phyloP scores from a whole-genome alignment of 2,888 invertebrate species.

The Eristalis pertinax region DNA sequence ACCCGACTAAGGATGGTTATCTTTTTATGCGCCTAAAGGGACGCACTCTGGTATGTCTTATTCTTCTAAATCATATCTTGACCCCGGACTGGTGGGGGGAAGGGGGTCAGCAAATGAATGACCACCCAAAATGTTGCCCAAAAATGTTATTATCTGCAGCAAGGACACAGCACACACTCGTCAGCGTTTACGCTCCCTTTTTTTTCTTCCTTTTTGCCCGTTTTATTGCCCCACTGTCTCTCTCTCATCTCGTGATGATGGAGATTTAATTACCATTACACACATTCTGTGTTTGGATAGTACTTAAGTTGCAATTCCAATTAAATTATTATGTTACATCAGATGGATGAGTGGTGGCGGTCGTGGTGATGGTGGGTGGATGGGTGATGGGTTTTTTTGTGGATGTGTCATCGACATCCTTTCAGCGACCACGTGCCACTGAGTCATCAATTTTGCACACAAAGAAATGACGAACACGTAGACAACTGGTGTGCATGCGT shows the following conservation, averaged over 20 bases:
- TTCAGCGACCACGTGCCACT: slow-evolving; percentile 24
- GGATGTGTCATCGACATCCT: slow-evolving; percentile 18
- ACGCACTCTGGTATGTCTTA: background rate
- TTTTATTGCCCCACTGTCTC: too few relatives aligned
- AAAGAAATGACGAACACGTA: too few relatives aligned
- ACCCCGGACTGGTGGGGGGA: background rate
- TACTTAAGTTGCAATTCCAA: slow-evolving; percentile 28
- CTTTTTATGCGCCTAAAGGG: slow-evolving; percentile 2
- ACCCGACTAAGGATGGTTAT: too few relatives aligned
- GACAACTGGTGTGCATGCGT: background rate
- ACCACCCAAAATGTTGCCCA: background rate
- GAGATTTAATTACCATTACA: slow-evolving; percentile 8
- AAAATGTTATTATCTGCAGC: background rate
- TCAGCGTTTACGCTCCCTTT: too few relatives aligned
- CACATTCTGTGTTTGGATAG: slow-evolving; percentile 8
- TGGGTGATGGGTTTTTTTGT: too few relatives aligned
- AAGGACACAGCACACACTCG: background rate
- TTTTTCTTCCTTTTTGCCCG: too few relatives aligned
- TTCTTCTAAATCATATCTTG: slow-evolving; percentile 16
- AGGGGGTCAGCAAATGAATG: too few relatives aligned
- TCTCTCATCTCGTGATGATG: background rate
- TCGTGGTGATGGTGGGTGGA: background rate
- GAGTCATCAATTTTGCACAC: slow-evolving; percentile 27
- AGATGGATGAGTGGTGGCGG: background rate
- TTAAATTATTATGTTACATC: slow-evolving; percentile 21